Evolutionary conservation across 2,797 vertebrate species (phyloP), one percentile per base, ranked within the genome.

Genomic region (Hemibagrus guttatus): DNA sequence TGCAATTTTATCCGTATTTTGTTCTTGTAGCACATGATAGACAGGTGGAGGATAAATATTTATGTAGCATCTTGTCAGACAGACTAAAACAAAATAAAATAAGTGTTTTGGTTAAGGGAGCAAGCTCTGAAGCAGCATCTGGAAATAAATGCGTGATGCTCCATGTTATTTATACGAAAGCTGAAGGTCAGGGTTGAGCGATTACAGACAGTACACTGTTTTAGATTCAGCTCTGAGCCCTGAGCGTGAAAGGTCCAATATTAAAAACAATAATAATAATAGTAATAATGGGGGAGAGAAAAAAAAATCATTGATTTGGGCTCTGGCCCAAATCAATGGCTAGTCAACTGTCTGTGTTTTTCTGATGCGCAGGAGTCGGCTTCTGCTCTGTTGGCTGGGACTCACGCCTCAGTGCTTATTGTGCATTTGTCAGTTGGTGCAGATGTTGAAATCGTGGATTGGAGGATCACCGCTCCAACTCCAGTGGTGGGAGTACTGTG

Each of bases 381-480:
- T 88, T 81, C 78, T 82, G 87, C 69, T 85, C 84, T 91, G 89
- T 87, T 90, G 76, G 92, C 90, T 86, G 71, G 90, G 91, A 87
- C 90, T 92, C 90, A 93, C 90, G 95, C 94, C 93, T 89, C 92
- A 90, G 87, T 92, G 78, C 91, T 87, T 93, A 93, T 95, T 95
- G 93, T 94, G 93, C 94, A 92, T 91, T 92, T 92, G 93, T 91
- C 92, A 91, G 89, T 89, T 58, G 91, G 91, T 93, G 92, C 95
- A 95, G 94, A 95, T 95, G 94, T 93, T 94, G 91, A 90, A 91
- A 93, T 91, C 79, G 90, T 66, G 91, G 84, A 85, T 74, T 66
- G 84, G 84, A 83, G 72, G 63, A 75, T 86, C 85, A 81, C 46
- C 42, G 75, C 69, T 83, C 71, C 74, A 35, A 69, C 83, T 83